These are phyloP conservation scores for Lagenorhynchus albirostris DNA, from an alignment of 2,113 vertebrate species.

Conservation along the genomic window DNA sequence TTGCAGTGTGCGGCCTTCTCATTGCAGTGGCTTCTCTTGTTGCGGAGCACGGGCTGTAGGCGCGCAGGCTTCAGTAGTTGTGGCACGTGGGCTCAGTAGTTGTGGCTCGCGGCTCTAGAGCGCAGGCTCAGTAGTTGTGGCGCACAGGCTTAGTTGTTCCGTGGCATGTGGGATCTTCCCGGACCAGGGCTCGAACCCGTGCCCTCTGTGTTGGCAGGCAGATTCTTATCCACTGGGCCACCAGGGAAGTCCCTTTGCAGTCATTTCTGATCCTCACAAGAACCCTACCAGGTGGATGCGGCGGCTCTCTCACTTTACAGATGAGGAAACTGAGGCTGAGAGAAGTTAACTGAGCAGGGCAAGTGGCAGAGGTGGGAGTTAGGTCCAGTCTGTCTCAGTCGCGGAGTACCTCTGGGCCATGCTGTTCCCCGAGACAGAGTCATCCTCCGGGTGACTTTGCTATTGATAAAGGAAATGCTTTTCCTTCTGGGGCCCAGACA, in stretches of 20 bases:
- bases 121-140: too few species aligned
- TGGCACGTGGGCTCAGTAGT: too few species aligned
- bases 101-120: too few species aligned
- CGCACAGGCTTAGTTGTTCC: too few species aligned
- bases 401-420: rapidly evolving
- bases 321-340: neutral
- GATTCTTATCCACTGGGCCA: too few species aligned
- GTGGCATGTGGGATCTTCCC: too few species aligned
- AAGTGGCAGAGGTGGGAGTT: neutral
- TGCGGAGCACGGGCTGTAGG: too few species aligned
- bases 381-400: neutral
- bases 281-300: neutral
- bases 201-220: too few species aligned
- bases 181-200: too few species aligned
- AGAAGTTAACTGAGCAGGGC: neutral
- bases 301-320: neutral
- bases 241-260: neutral
- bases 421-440: neutral
- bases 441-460: neutral
- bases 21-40: too few species aligned
- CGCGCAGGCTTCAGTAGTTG: too few species aligned
- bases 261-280: neutral
- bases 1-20: too few species aligned
- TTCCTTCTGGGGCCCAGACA: conserved; percentile 46
- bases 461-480: conserved; percentile 56